Percentiles rank a stretch among this genome's conserved stretches.
Conservation (phyloP, 1,140 invertebrate genomes). For the Zelostemma sp. region DNA sequence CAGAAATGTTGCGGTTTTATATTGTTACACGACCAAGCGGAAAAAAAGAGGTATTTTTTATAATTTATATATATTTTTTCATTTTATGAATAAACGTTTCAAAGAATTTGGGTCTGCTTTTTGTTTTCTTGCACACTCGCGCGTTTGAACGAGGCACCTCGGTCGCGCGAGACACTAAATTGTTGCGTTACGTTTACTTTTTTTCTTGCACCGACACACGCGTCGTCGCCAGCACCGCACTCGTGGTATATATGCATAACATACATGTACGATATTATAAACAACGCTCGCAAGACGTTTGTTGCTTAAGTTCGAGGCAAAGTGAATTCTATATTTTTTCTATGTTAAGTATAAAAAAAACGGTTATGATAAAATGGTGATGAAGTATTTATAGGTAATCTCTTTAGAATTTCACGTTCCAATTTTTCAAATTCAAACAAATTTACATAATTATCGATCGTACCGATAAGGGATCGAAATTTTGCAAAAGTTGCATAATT, state of each 20-base stretch:
- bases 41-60: constrained; percentile 10
- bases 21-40: constrained; percentile 11
- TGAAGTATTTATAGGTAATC: constrained; percentile 63
- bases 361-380: constrained; percentile 55
- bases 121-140: constrained; percentile 8
- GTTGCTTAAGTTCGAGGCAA: constrained; percentile 67
- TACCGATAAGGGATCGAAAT: constrained; percentile 11
- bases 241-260: constrained; percentile 32
- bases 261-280: constrained; percentile 49
- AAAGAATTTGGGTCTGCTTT: constrained; percentile 4
- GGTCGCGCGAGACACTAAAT: constrained; percentile 8
- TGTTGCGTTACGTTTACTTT: constrained; percentile 35
- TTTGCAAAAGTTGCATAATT: no score
- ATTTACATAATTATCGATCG: no score
- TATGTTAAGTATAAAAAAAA: constrained; percentile 67
- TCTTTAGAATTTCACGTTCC: constrained; percentile 63
- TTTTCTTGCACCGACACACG: constrained; percentile 16
- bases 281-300: constrained; percentile 57
- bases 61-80: constrained; percentile 13
- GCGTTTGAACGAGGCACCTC: constrained; percentile 33
- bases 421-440: constrained; percentile 48
- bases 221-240: constrained; percentile 17
- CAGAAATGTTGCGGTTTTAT: constrained; percentile 10
- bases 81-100: constrained; percentile 7
- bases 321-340: constrained; percentile 70